Base-by-base conservation (phyloP, 2,888 invertebrate genomes). In the Heliconius aoede region DNA sequence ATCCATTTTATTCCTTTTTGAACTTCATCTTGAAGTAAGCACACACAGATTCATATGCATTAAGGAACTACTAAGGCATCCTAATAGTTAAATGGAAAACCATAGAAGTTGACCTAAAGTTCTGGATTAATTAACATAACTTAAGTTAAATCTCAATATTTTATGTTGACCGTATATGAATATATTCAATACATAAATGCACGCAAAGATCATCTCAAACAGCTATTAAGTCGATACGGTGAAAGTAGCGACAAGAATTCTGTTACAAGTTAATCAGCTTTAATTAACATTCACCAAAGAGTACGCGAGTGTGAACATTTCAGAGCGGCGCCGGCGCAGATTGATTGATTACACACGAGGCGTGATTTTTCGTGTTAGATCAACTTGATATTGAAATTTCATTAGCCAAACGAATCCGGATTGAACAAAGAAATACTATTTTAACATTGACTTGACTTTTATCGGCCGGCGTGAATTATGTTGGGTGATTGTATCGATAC, bases 221-320 rank as follows among this genome's bases (percentile, higher is more conserved):
- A 74, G 58, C 68, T 72, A 74, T 55, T 74, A 24, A 69, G 51
- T 69, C 46, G 58, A 65, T 64, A 46, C 58, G 64, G 78, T 75
- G 79, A 79, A 80, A 79, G 80, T 77, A 72, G 62, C 51, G 72
- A 80, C 79, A 78, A 72, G 64, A 69, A 69, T 77, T 76, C 68
- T 72, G 69, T 76, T 76, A 80, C 81, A 68, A 79, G 72, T 78
- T 79, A 80, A 80, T 80, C 79, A 79, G 76, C 74, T 74, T 80
- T 79, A 81, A 82, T 81, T 82, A 81, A 76, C 81, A 71, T 73
- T 75, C 76, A 80, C 78, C 77, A 80, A 77, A 68, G 46, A 69
- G 30, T 51, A 21, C 67, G 73, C 72, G 30, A 76, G 79, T 77
- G 79, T 80, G 78, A 80, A 79, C 68, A 76, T 73, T 76, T 73